Evolutionary conservation across 2,888 invertebrate species (phyloP), one percentile per base, ranked within the genome.

Genomic region (Panzeria rudis): DNA sequence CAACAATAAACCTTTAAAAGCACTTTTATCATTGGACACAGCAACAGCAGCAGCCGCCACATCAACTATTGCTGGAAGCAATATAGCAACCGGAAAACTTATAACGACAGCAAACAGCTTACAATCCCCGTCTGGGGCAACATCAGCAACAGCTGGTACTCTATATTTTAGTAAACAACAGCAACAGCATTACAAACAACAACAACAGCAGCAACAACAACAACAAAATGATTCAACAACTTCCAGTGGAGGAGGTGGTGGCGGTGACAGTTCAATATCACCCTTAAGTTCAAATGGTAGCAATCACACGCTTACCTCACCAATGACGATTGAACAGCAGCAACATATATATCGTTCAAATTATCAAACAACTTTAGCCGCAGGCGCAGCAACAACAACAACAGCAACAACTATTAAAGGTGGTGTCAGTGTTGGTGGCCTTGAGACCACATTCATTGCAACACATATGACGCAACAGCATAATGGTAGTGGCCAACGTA

Each of bases 1-100:
- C 88, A 92, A 92, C 87, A 92, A 92, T 88, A 92, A 92, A 87
- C 90, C 91, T 35, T 88, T 92, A 50, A 91, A 91, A 88, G 89
- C 92, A 61, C 88, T 92, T 75, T 88, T 92, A 41, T 92, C 92
- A 13, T 85, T 92, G 80, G 92, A 92, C 83, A 91, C 89, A 86
- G 89, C 86, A 83, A 81, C 83, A 13, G 80, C 81, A 82, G 76
- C 87, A 64, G 72, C 86, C 82, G 72, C 84, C 17, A 56, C 86
- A 62, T 41, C 86, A 61, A 62, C 86, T 61, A 61, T 20, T 62
- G 54, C 54, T 9, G 13, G 41, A 6, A 41, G 38, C 50, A 66
- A 66, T 86, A 17, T 83, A 66, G 44, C 86, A 32, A 81, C 84
- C 38, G 66, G 86, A 76, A 76, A 87, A 85, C 62, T 86, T 83